Evolutionary conservation across 1,140 invertebrate species (phyloP), one percentile per base, ranked within the genome.

Genomic region (Pomacea maculata): DNA sequence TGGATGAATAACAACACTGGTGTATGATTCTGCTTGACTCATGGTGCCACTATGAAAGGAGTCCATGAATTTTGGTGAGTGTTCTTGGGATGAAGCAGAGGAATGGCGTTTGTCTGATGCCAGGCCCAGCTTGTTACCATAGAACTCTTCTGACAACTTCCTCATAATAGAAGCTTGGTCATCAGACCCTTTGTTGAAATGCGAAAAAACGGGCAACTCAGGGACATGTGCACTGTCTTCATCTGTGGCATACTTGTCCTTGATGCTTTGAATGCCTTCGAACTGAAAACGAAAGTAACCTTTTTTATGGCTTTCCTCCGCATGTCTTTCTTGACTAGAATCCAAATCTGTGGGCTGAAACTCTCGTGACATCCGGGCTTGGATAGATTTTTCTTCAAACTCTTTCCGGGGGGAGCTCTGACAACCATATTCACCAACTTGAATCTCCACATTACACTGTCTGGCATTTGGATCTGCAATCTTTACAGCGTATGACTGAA

Each of bases 91-190:
- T 57, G 88, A 88, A 29, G 80, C 82, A 45, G 86, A 87, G 0
- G 86, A 86, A 67, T 85, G 80, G 9, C 86, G 68, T 79, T 87
- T 88, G n/a, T 89, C 85, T 64, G 54, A 61, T 45, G 78, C 71
- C 52, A 79, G 34, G 12, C 73, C 82, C 14, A 79, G 65, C 25
- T 67, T 75, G n/a, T 71, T 74, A 77, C 84, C 73, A 84, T 84
- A 89, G 80, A 87, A 88, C 83, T 88, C 89, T 65, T 87, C 87
- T 21, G 88, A 90, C 95, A 95, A 81, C 85, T 90, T 64, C 94
- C 95, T 87, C 94, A 96, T 80, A 94, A 96, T 45, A 95, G 95
- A 89, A 95, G 83, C 86, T 29, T 78, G 79, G 71, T 83, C 80
- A 71, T 83, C 82, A 21, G 68, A 45, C 1, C 6, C 17, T 21